Base-by-base conservation (phyloP, 2,888 invertebrate genomes). In the Drosophila emarginata region DNA sequence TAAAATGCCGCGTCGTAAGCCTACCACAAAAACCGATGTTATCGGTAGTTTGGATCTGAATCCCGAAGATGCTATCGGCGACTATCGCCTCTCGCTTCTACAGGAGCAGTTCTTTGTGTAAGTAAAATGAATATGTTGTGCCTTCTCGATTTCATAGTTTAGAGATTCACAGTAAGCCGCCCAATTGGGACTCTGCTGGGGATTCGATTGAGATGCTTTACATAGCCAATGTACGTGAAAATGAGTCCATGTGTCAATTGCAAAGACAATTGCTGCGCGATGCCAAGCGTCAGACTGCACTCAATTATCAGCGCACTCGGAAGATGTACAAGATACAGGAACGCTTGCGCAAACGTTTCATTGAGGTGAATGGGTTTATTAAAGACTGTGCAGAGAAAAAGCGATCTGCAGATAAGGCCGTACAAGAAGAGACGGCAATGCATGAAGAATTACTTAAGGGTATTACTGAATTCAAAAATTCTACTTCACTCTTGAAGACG, bases 141-240 rank as follows among this genome's bases (percentile, higher is more conserved):
- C 0, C 11, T 2, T 14, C 37, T 32, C 6, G 15, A 15, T 7
- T 4, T 0, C 6, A 28, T 11, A 18, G 7, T 7, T 2, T 1
- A 4, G 2, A 4, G 2, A 15, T 23, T 2, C 9, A 7, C 40
- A 92, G 92, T 0, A 92, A 91, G 45, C 88, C 91, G 0, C 91
- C 91, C 1, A 90, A 90, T 53, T 91, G 91, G 91, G 92, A 92
- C 65, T 88, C 89, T 2, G 82, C 91, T 0, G 90, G 90, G 0
- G 91, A 91, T 59, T 89, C 90, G 2, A 80, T 92, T 28, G 91
- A 91, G 72, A 75, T 91, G 60, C 74, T 90, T 4, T 87, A 88
- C 28, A 89, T 91, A 56, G 83, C 87, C 67, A 91, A 90, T 87
- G 81, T 89, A 28, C 87, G 91, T 0, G 91, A 92, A 67, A 78